Evolutionary conservation across 2,797 vertebrate species (phyloP).

Genomic region (Cryptoprocta ferox): DNA sequence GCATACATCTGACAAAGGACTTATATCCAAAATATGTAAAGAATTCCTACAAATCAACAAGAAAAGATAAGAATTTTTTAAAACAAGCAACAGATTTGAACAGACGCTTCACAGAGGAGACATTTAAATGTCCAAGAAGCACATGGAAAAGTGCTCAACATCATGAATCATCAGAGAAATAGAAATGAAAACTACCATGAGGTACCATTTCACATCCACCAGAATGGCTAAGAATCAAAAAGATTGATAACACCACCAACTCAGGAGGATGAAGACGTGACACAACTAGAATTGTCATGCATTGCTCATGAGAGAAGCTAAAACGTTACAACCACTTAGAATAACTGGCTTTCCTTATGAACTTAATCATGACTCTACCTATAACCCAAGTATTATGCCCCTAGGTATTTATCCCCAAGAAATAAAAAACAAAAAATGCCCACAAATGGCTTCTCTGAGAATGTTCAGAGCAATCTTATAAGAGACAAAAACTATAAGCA

Average conservation of each 20-base stretch:
- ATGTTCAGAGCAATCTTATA: not conserved
- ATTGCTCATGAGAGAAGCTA: not conserved
- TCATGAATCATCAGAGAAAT: not conserved
- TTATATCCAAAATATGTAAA: not conserved
- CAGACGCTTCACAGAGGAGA: not conserved
- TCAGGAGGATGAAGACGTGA: not conserved
- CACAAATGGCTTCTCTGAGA: not conserved
- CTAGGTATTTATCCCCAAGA: not conserved
- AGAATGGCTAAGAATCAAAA: not conserved
- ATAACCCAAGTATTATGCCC: not conserved
- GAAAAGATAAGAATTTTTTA: not conserved
- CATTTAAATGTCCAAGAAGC: not conserved
- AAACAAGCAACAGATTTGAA: not conserved
- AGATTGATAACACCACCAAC: not conserved
- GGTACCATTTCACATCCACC: not conserved
- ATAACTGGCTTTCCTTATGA: not conserved
- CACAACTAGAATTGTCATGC: not conserved
- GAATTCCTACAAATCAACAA: conserved; percentile 30
- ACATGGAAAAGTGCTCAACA: not conserved
- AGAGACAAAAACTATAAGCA: not conserved
- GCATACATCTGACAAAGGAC: not conserved
- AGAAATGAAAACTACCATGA: not conserved
- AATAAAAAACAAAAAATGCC: not conserved
- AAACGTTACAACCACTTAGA: not conserved
- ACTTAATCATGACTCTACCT: not conserved